Conservation (phyloP, 1,140 invertebrate species). For the Pseudoatta argentina region DNA sequence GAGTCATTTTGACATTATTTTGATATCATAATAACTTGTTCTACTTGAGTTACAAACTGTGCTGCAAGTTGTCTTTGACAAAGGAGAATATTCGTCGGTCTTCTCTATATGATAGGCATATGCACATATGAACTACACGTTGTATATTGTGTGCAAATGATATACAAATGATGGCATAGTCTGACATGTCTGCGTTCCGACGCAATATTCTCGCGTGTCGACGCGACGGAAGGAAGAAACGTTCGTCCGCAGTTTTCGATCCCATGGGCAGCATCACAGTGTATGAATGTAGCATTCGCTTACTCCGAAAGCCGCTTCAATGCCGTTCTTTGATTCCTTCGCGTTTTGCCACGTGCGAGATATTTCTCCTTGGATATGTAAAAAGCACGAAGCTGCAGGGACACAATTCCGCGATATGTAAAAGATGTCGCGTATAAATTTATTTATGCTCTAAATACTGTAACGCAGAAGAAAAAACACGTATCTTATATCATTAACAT, state of each 20-base stretch:
- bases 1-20: too few species aligned
- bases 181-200: neutral
- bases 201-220: neutral
- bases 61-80: neutral
- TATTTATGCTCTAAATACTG: neutral
- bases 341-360: neutral
- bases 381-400: neutral
- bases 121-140: neutral
- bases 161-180: slow-evolving; percentile 25
- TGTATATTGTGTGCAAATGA: slow-evolving; percentile 46
- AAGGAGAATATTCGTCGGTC: neutral
- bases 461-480: neutral
- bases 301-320: neutral
- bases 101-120: neutral
- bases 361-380: neutral
- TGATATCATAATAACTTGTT: too few species aligned
- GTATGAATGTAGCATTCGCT: neutral
- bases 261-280: neutral
- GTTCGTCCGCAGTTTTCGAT: neutral
- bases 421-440: neutral
- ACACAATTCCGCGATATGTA: neutral
- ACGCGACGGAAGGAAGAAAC: neutral
- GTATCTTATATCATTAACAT: neutral
- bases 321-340: neutral
- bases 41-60: neutral